Base-by-base conservation (phyloP, 2,797 vertebrate genomes). In the Myotis planiceps region DNA sequence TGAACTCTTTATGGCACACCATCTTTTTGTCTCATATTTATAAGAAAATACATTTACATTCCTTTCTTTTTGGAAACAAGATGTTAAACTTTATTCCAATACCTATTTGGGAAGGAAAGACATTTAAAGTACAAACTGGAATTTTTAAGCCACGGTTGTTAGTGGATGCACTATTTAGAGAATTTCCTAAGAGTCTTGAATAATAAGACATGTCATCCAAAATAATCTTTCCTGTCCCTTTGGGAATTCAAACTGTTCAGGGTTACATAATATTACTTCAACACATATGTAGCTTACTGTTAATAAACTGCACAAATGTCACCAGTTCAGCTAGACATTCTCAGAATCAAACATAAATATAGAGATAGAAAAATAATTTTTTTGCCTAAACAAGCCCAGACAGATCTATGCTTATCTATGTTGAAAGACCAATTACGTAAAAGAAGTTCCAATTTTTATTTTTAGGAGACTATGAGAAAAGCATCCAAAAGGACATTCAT, bases 321-420 rank as follows among this genome's bases (percentile, higher is more conserved):
- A 97, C 97, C 94, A 93, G 95, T 85, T 71, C 95, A 95, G 58
- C 88, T 94, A 92, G 95, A 94, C 49, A 82, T 94, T 98, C 97
- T 96, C 85, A 96, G 92, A 98, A 97, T 93, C 98, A 96, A 96
- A 88, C 80, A 88, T 92, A 96, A 96, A 97, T 96, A 78, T 80
- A 96, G 68, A 81, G 82, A 96, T 68, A 97, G 91, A 95, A 97
- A 98, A 97, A 93, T 92, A 97, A 97, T 78, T 98, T 95, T 96
- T 97, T 96, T 98, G 97, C 39, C 92, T 87, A 94, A 96, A 82
- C 83, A 97, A 97, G 94, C 93, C 92, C 93, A 55, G 91, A 68
- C 94, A 97, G 71, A n/a, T 14, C 37, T 95, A 65, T 80, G 96
- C 94, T 98, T 95, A 86, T 98, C 97, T 95, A 76, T 96, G 88